Evolutionary conservation across 1,140 invertebrate genomes (phyloP), one percentile per base, ranked within the genome.

Genomic region (Trialeurodes vaporariorum): DNA sequence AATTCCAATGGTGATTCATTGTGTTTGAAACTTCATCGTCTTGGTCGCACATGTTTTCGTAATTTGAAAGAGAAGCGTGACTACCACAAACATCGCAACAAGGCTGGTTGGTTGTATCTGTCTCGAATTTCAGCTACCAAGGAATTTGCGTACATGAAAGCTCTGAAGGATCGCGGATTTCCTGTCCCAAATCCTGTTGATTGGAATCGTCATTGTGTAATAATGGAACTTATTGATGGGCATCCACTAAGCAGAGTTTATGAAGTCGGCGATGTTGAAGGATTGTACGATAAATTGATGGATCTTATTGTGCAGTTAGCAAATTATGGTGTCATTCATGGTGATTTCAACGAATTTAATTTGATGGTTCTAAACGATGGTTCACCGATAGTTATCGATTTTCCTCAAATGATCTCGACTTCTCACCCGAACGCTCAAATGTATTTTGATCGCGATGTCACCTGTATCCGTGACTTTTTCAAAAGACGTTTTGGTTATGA

Each of bases 301-400:
- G 86, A 93, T 73, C 81, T 99, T 2, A 92, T 99, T 67, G 86
- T 98, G 0, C 84, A 85, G 68, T 81, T 99, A 34, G 97, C 89
- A 25, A 92, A 94, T 79, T 87, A 90, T 77, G 97, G 98, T 0
- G 91, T 99, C 0, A 98, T 99, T 74, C 97, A 99, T 79, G 92
- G 96, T 1, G 97, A 99, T 82, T 98, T 98, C 73, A 99, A 99
- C 78, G 98, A 99, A 81, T 99, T 99, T 77, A 99, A 98, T 77
- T 86, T 98, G 61, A 94, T 98, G 85, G 80, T 98, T 0, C 85
- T 86, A 26, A 85, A 92, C 73, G 85, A 90, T 0, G 88, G 87
- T 27, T 86, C 88, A 67, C 87, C 96, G 0, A 82, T 96, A 60
- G 81, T 99, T 66, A 98, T 99, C 75, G 98, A 99, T 83, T 99